Conservation (phyloP, 92 coral and sea anemone species). For the Umimayanthus kanabou region DNA sequence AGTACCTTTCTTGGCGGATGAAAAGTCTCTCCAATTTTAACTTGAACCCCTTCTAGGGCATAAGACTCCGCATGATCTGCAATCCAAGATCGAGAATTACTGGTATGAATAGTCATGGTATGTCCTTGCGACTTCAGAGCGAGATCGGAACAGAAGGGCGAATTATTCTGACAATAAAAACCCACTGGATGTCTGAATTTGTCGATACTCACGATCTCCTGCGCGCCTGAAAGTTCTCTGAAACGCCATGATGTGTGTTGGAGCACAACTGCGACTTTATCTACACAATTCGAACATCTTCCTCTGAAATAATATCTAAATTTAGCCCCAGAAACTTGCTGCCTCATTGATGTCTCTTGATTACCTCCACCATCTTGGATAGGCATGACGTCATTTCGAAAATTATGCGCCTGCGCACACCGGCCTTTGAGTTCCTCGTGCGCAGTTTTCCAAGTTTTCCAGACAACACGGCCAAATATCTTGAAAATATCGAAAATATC, state of each 20-base stretch:
- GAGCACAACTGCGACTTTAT: neutral
- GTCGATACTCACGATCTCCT: conserved; percentile 34
- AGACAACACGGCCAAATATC: neutral
- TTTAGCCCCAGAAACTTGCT: conserved; percentile 38
- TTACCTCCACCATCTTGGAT: conserved; percentile 41
- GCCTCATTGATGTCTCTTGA: conserved; percentile 26
- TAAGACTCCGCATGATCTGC: conserved; percentile 86
- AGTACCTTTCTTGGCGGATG: conserved; percentile 93
- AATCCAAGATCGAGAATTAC: conserved; percentile 7
- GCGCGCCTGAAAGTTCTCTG: conserved; percentile 41
- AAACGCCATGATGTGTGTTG: conserved; percentile 21
- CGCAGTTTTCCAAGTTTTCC: neutral
- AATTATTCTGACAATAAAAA: neutral
- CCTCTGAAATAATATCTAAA: neutral
- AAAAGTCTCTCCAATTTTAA: conserved; percentile 89
- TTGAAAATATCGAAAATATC: neutral
- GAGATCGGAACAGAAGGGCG: neutral
- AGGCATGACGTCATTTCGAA: conserved; percentile 38
- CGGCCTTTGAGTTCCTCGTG: neutral
- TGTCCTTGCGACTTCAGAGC: neutral
- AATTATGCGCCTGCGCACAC: conserved; percentile 26
- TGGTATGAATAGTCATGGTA: neutral
- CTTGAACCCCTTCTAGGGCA: conserved; percentile 88
- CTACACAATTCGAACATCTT: neutral
- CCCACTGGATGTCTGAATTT: neutral